Conservation (phyloP, 1,140 invertebrate genomes). For the Polyergus mexicanus region DNA sequence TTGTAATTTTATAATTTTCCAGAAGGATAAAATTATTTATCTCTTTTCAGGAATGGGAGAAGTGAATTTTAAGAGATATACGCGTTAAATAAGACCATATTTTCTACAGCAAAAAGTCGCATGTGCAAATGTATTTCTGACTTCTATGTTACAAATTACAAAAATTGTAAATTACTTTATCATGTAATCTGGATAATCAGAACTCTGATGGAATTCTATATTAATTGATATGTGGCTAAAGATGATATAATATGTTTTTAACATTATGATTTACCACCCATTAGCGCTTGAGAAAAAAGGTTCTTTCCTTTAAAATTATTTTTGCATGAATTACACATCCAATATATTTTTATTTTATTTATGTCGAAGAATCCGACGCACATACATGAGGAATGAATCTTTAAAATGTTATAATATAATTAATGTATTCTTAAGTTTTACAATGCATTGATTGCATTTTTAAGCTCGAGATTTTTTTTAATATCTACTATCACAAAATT, state of each 20-base stretch:
- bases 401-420: background rate
- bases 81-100: background rate
- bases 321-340: constrained; percentile 30
- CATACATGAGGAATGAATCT: constrained; percentile 27
- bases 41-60: constrained; percentile 27
- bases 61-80: constrained; percentile 30
- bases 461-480: background rate
- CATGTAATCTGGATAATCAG: constrained; percentile 29
- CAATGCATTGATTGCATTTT: background rate
- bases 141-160: constrained; percentile 45
- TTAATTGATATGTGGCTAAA: constrained; percentile 4
- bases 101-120: constrained; percentile 18
- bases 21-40: constrained; percentile 11
- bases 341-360: constrained; percentile 47
- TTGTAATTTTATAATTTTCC: constrained; percentile 33
- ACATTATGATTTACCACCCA: constrained; percentile 9
- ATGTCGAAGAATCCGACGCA: constrained; percentile 1
- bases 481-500: background rate
- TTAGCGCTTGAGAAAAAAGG: constrained; percentile 3
- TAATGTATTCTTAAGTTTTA: constrained; percentile 1
- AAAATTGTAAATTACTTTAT: constrained; percentile 21
- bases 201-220: constrained; percentile 30
- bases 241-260: background rate
- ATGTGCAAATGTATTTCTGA: background rate
- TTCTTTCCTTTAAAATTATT: constrained; percentile 30